Evolutionary conservation across 1,140 invertebrate genomes (phyloP), one percentile per base, ranked within the genome.

Genomic region (Drosophila suzukii): DNA sequence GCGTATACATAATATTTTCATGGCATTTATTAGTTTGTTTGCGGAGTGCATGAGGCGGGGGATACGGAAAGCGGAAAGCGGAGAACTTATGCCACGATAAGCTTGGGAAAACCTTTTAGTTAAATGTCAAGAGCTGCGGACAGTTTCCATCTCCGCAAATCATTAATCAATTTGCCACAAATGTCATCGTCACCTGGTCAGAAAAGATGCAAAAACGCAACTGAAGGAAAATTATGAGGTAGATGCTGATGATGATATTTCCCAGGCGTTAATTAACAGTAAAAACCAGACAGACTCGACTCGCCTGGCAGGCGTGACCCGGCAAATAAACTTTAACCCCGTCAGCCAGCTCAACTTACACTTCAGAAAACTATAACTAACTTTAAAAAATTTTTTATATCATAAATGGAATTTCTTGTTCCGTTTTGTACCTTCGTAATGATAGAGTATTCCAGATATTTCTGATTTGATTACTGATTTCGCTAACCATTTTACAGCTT

Each of bases 1-100:
- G 74, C 82, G 65, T 78, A 85, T 75, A 85, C 81, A 62, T 86
- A 79, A 88, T 86, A 89, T 80, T 88, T 89, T 83, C 59, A 80
- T 88, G 41, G 72, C 67, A 71, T 72, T 73, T 84, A 84, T 84
- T 85, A 84, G 81, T 70, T 73, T 43, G 20, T 63, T 55, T 44
- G 36, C 27, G 24, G 20, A 49, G 50, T 8, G 8, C 10, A 38
- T 24, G 34, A 27, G 17, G 11, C 27, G 5, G 5, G 27, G 0
- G 27, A 20, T 20, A 20, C 20, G 15, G 43, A 6, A 49, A 38
- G 3, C 6, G 49, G 1, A 4, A 43, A 38, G 3, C 6, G 49
- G 1, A 4, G 17, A 43, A 17, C n/a, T 32, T 32, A 6, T 32
- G 49, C n/a, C 39, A 30, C 32, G 24, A 38, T 32, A 30, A 66